Base-by-base conservation (phyloP, 2,113 vertebrate species). In the Ursus arctos region DNA sequence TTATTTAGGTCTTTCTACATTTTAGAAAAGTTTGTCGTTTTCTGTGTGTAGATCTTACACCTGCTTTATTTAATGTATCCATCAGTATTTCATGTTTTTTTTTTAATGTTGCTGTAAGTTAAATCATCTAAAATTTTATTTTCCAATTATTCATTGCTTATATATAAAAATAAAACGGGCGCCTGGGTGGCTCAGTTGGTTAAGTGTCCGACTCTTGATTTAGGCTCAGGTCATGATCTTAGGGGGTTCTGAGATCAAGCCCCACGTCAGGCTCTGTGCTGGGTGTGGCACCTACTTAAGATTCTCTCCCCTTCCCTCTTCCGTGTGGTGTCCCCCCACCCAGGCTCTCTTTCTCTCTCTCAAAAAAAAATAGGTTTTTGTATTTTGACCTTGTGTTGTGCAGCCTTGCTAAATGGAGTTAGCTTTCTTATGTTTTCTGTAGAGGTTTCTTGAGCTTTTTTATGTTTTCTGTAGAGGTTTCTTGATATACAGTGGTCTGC, bases 1-100 rank as follows among this genome's bases (percentile, higher is more conserved):
- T 96, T 94, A 72, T 53, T 77, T 89, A 93, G 33, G 12, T 88
- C n/a, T 65, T 84, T 83, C 31, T 59, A 40, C 28, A 57, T 93
- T 88, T 76, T 69, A 77, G 59, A 49, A 61, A 63, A 79, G n/a
- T 93, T 84, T 63, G 9, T 89, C 7, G 0, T 80, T 69, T 83
- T 71, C 55, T 1, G 11, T 21, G 22, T 92, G 18, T 89, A 80
- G 53, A 40, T 55, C n/a, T 83, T 88, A 15, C 9, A 76, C 57
- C 19, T 71, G 28, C 33, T 95, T 84, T 85, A 22, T 72, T 79
- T 83, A 93, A 19, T 84, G 18, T 89, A 72, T 72, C 55, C 18
- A 15, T 83, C 65, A n/a, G 59, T 77, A 61, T 84, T 77, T 83
- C 6, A 9, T 80, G 19, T 74, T 92, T 40, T 74, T 92, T 40